These are phyloP conservation scores for Drosophila subquinaria DNA, from an alignment of 2,888 invertebrate genomes.

Conservation along the genomic window DNA sequence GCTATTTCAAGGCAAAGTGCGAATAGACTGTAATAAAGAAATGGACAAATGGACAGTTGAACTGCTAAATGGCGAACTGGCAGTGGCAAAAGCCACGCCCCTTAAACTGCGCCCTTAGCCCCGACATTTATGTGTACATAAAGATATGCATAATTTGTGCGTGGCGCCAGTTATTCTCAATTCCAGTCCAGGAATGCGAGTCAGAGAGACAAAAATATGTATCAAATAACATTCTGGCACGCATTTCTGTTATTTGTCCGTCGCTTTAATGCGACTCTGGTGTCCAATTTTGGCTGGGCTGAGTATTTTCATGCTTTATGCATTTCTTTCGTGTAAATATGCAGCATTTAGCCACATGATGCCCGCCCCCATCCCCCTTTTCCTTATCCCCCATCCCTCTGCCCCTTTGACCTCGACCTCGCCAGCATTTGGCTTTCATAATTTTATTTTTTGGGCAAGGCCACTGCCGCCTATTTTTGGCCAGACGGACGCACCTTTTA, in stretches of 20 bases:
- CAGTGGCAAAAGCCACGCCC: slow-evolving; percentile 21
- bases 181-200: slow-evolving; percentile 5
- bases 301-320: slow-evolving; percentile 58
- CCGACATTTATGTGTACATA: slow-evolving; percentile 50
- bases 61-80: slow-evolving; percentile 4
- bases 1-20: slow-evolving; percentile 55
- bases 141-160: slow-evolving; percentile 66
- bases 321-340: slow-evolving; percentile 77
- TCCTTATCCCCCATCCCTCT: neutral
- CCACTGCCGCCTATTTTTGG: slow-evolving; percentile 61
- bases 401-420: neutral
- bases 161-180: slow-evolving; percentile 51
- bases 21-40: slow-evolving; percentile 7
- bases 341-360: slow-evolving; percentile 35
- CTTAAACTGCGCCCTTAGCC: slow-evolving; percentile 46
- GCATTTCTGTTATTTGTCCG: slow-evolving; percentile 69
- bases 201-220: slow-evolving; percentile 30
- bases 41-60: neutral
- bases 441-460: slow-evolving; percentile 70
- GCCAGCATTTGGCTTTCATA: slow-evolving; percentile 38
- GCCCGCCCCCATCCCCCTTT: neutral
- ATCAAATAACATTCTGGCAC: slow-evolving; percentile 76
- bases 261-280: slow-evolving; percentile 66
- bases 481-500: slow-evolving; percentile 62
- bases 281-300: slow-evolving; percentile 51